phyloP scores from a whole-genome alignment of 53 echinoderm and acorn worm species.

The Zoroaster sp. region DNA sequence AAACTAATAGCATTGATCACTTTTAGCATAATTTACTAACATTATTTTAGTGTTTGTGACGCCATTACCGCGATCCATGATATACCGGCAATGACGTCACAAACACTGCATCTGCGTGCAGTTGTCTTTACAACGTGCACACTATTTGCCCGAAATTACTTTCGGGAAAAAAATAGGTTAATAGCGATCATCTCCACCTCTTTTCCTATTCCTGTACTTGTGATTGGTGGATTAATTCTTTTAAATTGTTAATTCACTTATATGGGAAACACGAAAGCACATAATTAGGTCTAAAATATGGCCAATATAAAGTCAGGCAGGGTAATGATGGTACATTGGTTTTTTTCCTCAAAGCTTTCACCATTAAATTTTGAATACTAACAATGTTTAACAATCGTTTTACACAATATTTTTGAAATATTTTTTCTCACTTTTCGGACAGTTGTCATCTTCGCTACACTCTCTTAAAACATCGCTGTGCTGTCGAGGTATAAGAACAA shows the following conservation, averaged over 20 bases:
- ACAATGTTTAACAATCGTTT: not conserved
- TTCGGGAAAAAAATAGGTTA: not conserved
- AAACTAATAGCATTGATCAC: no score
- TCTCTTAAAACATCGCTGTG: not conserved
- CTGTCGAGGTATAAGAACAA: not conserved
- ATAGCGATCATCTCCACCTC: not conserved
- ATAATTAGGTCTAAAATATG: not conserved
- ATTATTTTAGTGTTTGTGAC: no score
- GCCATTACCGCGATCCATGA: no score
- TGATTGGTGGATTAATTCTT: no score
- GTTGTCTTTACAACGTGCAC: no score
- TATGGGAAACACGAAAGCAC: not conserved
- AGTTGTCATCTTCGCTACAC: slow-evolving; percentile 2
- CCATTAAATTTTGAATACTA: not conserved
- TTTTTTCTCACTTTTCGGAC: not conserved
- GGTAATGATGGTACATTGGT: not conserved
- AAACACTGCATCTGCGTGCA: no score
- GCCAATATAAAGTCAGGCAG: not conserved
- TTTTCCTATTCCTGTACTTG: not conserved
- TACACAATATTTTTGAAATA: not conserved
- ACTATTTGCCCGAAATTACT: no score
- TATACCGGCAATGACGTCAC: no score
- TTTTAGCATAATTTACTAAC: no score
- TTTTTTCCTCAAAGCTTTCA: not conserved
- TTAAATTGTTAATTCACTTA: not conserved